Conservation (phyloP, 1,140 invertebrate species). For the Halyomorpha halys region DNA sequence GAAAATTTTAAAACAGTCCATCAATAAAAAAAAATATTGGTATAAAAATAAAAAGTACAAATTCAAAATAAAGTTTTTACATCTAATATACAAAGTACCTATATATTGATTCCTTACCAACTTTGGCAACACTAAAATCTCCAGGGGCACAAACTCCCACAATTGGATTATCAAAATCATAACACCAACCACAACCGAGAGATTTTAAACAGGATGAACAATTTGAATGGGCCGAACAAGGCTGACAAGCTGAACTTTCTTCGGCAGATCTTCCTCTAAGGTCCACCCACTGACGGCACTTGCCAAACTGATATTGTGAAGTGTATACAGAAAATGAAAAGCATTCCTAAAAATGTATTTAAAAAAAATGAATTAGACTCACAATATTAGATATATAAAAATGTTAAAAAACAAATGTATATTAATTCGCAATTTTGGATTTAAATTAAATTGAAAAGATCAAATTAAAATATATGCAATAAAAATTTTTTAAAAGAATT, state of each 20-base stretch:
- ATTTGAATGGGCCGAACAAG: constrained; percentile 62
- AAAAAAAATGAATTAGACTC: too few species aligned
- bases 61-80: too few species aligned
- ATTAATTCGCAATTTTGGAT: neutral
- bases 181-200: constrained; percentile 90
- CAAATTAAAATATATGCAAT: too few species aligned
- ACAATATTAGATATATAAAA: neutral
- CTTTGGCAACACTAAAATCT: constrained; percentile 61
- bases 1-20: too few species aligned
- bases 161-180: constrained; percentile 74
- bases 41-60: too few species aligned
- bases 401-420: neutral
- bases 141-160: constrained; percentile 67
- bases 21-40: too few species aligned
- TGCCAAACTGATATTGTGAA: constrained; percentile 83
- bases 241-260: constrained; percentile 51
- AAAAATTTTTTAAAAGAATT: too few species aligned
- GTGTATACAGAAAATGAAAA: constrained; percentile 92
- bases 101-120: constrained; percentile 34
- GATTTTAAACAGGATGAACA: constrained; percentile 71
- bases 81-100: too few species aligned
- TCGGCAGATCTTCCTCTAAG: neutral
- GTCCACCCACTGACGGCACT: constrained; percentile 82
- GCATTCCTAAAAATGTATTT: constrained; percentile 49
- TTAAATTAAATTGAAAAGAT: too few species aligned